Evolutionary conservation across 2,888 invertebrate species (phyloP).

Genomic region (Chrysopilus asiliformis): DNA sequence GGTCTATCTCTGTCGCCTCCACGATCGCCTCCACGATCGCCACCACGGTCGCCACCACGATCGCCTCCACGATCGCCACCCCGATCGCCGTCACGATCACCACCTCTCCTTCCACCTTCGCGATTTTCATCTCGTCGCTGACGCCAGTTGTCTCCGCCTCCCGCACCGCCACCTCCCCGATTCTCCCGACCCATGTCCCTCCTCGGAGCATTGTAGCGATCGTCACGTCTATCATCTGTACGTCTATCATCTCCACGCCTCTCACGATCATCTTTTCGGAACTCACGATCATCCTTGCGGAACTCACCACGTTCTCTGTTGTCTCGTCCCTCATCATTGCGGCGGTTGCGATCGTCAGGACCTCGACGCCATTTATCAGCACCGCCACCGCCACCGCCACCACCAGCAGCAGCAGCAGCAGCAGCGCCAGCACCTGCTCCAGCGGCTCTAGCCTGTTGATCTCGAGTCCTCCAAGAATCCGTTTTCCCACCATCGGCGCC

Average conservation of each 20-base stretch:
- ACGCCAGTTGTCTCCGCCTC: neutral
- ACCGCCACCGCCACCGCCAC: slow-evolving; percentile 6
- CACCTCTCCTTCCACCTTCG: slow-evolving; percentile 3
- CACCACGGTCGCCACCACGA: slow-evolving; percentile 16
- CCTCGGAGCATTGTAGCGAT: neutral
- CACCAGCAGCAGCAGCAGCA: neutral
- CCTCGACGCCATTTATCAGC: slow-evolving; percentile 15
- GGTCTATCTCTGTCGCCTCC: slow-evolving; percentile 12
- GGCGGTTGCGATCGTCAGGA: slow-evolving; percentile 5
- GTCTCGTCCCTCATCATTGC: slow-evolving; percentile 4
- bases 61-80: slow-evolving; percentile 8
- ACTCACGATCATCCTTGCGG: neutral
- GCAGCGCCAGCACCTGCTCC: slow-evolving; percentile 1
- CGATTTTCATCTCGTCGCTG: slow-evolving; percentile 5
- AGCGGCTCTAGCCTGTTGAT: no score
- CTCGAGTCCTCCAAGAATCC: no score
- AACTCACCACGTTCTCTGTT: slow-evolving; percentile 2
- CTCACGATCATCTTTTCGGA: slow-evolving; percentile 2
- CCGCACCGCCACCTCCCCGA: slow-evolving; percentile 1
- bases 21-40: slow-evolving; percentile 23
- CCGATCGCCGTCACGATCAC: slow-evolving; percentile 6
- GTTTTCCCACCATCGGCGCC: neutral
- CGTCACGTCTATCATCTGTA: neutral
- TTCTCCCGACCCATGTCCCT: no score
- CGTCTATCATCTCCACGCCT: neutral